Base-by-base conservation (phyloP, 2,888 invertebrate genomes). In the Meliscaeva auricollis region DNA sequence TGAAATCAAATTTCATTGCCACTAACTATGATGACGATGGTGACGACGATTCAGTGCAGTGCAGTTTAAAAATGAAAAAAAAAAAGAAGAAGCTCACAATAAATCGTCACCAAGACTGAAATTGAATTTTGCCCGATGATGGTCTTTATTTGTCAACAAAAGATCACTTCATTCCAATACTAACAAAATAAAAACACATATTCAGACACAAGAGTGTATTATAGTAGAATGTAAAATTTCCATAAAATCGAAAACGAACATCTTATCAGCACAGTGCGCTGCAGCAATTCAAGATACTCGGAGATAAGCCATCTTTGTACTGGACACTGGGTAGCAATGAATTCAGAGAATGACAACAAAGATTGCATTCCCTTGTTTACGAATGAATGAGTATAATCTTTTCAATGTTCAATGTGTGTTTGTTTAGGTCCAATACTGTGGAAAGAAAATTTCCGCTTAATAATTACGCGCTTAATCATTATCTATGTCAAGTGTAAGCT, bases 401-500 rank as follows among this genome's bases (percentile, higher is more conserved):
- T 3, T 9, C 6, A 3, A 26, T 15, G 2, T 50, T n/a, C n/a
- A n/a, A 11, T 30, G 15, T 17, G 30, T 32, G 54, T 48, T 56
- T 38, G 35, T 8, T 64, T 30, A 22, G 60, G 30, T 77, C 69
- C 41, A 48, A 54, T 17, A 41, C 35, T 64, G 15, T 48, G 22
- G 20, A 52, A 41, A 22, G 50, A 22, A 66, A 58, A 30, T 41
- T 68, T 58, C 26, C 56, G 26, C 41, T 68, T 32, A 20, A 35
- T 35, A 35, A 35, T 35, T 8, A 35, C 11, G 32, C 32, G 35
- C 6, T 58, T 58, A 58, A 54, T 77, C 60, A 44, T 17, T 70
- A 66, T 72, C 72, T 58, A 50, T 78, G 64, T 72, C 72, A 78
- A 73, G 72, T 73, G 72, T 58, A 72, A 26, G 38, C 46, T 20